These are phyloP conservation scores for Ailuropoda melanoleuca DNA, from an alignment of 2,113 vertebrate species.

Conservation along the genomic window DNA sequence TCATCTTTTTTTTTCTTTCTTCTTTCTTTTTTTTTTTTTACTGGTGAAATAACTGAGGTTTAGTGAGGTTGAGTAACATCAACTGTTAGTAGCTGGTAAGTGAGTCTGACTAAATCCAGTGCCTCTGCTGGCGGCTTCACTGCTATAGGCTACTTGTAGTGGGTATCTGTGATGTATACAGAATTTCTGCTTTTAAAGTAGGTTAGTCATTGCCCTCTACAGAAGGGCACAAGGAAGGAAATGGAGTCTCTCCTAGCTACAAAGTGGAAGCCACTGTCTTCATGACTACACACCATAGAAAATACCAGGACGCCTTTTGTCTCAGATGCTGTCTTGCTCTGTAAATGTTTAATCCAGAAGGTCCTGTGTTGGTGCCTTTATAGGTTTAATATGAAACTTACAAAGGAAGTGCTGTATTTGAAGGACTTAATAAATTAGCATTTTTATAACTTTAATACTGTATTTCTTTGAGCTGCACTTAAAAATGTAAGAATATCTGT, in stretches of 20 bases:
- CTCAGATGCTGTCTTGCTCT: not conserved
- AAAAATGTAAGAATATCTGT: conserved; percentile 11
- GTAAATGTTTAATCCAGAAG: not conserved
- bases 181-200: not conserved
- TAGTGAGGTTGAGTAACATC: not conserved
- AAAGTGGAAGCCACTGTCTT: not conserved
- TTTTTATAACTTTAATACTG: conserved; percentile 47
- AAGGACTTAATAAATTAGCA: conserved; percentile 25
- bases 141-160: not conserved
- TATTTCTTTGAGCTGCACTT: conserved; percentile 5
- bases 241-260: not conserved
- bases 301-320: not conserved
- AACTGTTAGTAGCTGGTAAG: not conserved
- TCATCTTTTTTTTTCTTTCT: not conserved
- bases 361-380: not conserved
- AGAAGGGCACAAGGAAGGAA: not conserved
- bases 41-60: not conserved
- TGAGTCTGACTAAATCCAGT: not conserved
- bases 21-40: not conserved
- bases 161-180: not conserved
- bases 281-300: not conserved
- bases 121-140: not conserved
- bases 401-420: conserved; percentile 37
- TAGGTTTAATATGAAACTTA: conserved; percentile 30
- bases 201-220: not conserved